These are phyloP conservation scores for Choreutis nemorana DNA, from an alignment of 2,888 invertebrate genomes.

Conservation along the genomic window DNA sequence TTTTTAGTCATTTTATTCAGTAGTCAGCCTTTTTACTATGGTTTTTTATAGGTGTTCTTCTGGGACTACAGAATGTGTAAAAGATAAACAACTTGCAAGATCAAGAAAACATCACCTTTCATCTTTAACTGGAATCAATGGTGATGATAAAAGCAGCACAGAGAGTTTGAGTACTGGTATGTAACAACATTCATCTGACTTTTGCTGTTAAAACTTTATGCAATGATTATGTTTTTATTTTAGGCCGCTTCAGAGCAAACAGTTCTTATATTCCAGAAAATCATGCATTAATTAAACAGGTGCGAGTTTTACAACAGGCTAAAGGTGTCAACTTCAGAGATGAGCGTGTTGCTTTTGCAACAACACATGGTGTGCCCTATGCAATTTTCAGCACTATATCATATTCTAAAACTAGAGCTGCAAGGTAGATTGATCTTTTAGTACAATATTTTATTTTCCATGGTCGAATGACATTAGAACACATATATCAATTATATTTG, in stretches of 20 bases:
- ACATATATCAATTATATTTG: background rate
- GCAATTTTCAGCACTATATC: slow-evolving; percentile 88
- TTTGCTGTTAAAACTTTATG: background rate
- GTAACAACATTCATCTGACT: slow-evolving; percentile 1
- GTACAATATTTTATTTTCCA: background rate
- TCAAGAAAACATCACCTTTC: slow-evolving; percentile 50
- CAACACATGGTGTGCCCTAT: slow-evolving; percentile 81
- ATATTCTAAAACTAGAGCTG: slow-evolving; percentile 74
- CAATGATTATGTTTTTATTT: slow-evolving; percentile 11
- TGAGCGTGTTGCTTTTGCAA: slow-evolving; percentile 84
- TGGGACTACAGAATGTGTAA: slow-evolving; percentile 40
- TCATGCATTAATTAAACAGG: slow-evolving; percentile 62
- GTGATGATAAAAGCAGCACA: slow-evolving; percentile 78
- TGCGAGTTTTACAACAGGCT: slow-evolving; percentile 66
- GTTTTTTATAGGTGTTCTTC: slow-evolving; percentile 37
- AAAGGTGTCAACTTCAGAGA: slow-evolving; percentile 76
- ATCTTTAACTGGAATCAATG: slow-evolving; percentile 59
- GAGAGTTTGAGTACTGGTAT: slow-evolving; percentile 78
- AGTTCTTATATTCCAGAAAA: slow-evolving; percentile 63
- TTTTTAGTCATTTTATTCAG: background rate
- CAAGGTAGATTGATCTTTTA: slow-evolving; percentile 46
- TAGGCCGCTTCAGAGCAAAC: slow-evolving; percentile 59
- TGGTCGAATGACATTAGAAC: background rate
- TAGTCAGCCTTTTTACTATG: background rate
- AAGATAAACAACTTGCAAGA: slow-evolving; percentile 38